Evolutionary conservation across 2,113 vertebrate genomes (phyloP).

Genomic region (Dicentrarchus labrax): DNA sequence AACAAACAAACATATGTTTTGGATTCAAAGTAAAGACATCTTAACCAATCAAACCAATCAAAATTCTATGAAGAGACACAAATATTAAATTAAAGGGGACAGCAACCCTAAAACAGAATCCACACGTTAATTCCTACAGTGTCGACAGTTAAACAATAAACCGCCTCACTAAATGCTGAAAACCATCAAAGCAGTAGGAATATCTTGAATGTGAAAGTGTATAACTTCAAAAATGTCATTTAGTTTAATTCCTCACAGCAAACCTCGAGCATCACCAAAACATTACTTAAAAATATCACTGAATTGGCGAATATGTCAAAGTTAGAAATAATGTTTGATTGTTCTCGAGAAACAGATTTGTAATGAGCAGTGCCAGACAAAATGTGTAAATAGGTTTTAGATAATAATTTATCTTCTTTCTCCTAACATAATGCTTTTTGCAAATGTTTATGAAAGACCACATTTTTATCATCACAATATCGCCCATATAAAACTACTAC

Average conservation of each 20-base stretch:
- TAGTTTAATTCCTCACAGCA: neutral
- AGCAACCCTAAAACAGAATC: conserved; percentile 45
- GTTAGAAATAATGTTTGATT: neutral
- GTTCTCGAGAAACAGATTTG: no score
- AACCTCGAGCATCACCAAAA: neutral
- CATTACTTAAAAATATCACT: neutral
- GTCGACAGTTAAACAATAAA: neutral
- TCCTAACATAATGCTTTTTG: neutral
- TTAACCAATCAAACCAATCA: neutral
- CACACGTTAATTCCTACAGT: conserved; percentile 9
- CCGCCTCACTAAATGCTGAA: neutral
- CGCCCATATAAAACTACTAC: neutral
- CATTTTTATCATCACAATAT: neutral
- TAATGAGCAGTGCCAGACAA: neutral
- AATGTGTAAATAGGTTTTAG: neutral
- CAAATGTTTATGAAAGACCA: neutral
- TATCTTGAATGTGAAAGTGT: neutral
- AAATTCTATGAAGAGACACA: conserved; percentile 28
- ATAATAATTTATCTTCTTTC: neutral
- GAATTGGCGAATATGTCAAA: neutral
- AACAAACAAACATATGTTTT: neutral
- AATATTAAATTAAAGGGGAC: conserved; percentile 47
- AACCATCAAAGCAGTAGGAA: neutral
- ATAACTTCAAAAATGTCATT: neutral
- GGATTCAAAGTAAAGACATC: neutral